Evolutionary conservation across 1,140 invertebrate genomes (phyloP).

Genomic region (Neodiprion virginianus): DNA sequence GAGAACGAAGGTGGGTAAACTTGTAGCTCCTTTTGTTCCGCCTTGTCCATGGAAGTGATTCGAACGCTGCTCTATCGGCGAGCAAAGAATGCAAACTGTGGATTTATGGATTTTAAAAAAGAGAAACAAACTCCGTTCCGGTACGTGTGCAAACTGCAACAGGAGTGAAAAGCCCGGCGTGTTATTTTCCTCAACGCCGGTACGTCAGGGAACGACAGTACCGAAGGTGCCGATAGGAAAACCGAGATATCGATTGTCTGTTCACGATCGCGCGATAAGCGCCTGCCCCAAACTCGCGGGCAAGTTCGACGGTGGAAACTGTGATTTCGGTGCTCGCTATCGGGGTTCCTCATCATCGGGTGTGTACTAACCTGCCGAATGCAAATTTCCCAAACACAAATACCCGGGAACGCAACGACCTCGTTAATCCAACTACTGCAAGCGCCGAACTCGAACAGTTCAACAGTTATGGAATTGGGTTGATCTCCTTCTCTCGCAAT

Average conservation of each 20-base stretch:
- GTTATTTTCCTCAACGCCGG: neutral
- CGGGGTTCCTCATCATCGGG: neutral
- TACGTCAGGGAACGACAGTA: neutral
- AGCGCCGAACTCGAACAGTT: neutral
- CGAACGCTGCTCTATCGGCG: neutral
- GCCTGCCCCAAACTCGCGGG: neutral
- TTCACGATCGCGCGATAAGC: neutral
- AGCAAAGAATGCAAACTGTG: neutral
- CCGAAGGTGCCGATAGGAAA: neutral
- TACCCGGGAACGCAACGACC: neutral
- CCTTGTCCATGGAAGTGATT: neutral
- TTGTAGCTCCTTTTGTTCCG: neutral
- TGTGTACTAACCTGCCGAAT: neutral
- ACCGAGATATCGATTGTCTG: neutral
- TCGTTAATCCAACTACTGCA: neutral
- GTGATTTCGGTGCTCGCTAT: neutral
- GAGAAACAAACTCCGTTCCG: neutral
- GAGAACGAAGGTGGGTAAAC: neutral
- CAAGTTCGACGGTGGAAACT: neutral
- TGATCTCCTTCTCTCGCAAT: neutral
- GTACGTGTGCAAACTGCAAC: no score
- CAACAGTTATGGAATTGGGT: neutral
- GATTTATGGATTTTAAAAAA: neutral
- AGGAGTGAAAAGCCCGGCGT: neutral
- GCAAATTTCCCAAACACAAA: conserved; percentile 3